Conservation (phyloP, 2,113 vertebrate species). For the Gobius niger region DNA sequence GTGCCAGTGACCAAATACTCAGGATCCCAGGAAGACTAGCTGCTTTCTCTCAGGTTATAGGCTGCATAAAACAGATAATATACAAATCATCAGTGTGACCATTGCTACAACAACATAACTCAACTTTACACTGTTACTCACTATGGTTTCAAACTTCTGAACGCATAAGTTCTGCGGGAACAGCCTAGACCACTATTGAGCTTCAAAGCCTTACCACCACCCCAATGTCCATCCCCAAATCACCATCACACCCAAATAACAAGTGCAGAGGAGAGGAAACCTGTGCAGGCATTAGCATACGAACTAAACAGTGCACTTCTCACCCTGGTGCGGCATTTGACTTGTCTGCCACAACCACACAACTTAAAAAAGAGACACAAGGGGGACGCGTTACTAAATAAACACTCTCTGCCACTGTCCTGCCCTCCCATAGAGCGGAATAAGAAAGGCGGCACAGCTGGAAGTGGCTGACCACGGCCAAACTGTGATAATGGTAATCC, state of each 20-base stretch:
- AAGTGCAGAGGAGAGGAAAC: constrained; percentile 20
- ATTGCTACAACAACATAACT: neutral
- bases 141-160: neutral
- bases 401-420: constrained; percentile 42
- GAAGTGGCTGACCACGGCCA: constrained; percentile 11
- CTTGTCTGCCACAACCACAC: constrained; percentile 31
- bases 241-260: constrained; percentile 15
- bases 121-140: neutral
- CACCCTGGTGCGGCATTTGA: constrained; percentile 60
- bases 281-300: constrained; percentile 34
- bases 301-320: constrained; percentile 51
- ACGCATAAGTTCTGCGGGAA: neutral
- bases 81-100: neutral
- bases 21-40: too few relatives aligned
- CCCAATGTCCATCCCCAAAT: neutral
- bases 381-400: constrained; percentile 31
- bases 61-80: too few relatives aligned
- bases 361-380: constrained; percentile 32
- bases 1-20: too few relatives aligned
- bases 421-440: constrained; percentile 34
- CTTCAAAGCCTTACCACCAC: constrained; percentile 26
- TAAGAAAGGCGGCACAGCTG: constrained; percentile 36
- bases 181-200: neutral
- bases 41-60: too few relatives aligned
- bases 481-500: constrained; percentile 44